Conservation (phyloP, 2,888 invertebrate genomes). For the Pristionchus maxplancki region DNA sequence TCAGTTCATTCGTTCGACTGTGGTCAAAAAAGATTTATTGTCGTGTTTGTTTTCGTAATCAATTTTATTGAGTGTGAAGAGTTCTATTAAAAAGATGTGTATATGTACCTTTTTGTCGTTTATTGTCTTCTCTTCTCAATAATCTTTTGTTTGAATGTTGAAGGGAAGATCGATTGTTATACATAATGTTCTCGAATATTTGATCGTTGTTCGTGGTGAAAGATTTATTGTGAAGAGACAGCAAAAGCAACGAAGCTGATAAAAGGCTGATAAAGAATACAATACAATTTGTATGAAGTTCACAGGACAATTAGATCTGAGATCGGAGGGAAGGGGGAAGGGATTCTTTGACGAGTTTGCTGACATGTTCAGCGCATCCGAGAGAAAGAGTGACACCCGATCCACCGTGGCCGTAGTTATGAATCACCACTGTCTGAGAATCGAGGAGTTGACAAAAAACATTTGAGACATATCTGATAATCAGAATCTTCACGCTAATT, state of each 20-base stretch:
- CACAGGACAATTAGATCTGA: not conserved
- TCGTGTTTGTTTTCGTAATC: constrained; percentile 41
- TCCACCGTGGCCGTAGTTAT: constrained; percentile 91
- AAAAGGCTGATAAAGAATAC: constrained; percentile 37
- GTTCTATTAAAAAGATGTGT: not conserved
- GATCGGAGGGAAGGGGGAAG: not conserved
- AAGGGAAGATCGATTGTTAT: constrained; percentile 18
- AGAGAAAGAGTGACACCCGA: constrained; percentile 87
- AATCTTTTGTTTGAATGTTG: constrained; percentile 27
- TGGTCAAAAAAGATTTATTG: constrained; percentile 34
- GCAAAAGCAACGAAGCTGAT: constrained; percentile 31
- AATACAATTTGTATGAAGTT: not conserved
- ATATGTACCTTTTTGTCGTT: constrained; percentile 39
- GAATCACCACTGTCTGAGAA: constrained; percentile 81
- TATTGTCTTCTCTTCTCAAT: constrained; percentile 20
- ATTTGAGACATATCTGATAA: not conserved
- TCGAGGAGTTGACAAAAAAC: not conserved
- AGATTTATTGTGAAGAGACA: constrained; percentile 10
- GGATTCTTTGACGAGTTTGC: constrained; percentile 76
- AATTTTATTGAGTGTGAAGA: constrained; percentile 38
- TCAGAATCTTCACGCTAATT: too few relatives aligned
- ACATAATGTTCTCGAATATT: constrained; percentile 10
- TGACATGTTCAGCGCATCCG: constrained; percentile 87
- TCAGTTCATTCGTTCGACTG: constrained; percentile 39
- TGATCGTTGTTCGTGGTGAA: not conserved